Percentiles rank a stretch among this genome's conserved stretches.
phyloP scores from a whole-genome alignment of 2,113 vertebrate genomes.

The Ammodytes dubius region DNA sequence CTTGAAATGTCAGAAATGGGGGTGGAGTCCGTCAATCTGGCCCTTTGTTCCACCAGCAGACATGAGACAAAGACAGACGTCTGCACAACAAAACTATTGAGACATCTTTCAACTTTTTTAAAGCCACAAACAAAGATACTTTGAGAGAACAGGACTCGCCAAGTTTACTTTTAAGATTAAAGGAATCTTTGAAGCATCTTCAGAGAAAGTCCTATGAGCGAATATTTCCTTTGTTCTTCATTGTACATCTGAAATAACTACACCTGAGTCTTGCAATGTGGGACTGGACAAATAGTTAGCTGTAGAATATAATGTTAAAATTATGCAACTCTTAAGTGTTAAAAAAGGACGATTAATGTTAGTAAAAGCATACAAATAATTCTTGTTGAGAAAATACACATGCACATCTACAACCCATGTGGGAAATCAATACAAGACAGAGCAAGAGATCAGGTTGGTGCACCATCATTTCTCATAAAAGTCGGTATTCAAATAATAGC shows the following conservation, averaged over 20 bases:
- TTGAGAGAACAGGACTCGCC: background rate
- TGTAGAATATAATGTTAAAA: constrained; percentile 1
- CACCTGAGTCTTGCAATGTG: background rate
- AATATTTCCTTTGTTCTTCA: background rate
- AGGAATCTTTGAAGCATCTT: constrained; percentile 3
- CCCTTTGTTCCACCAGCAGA: constrained; percentile 34
- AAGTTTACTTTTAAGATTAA: constrained; percentile 10
- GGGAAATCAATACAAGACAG: background rate
- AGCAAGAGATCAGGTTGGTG: background rate
- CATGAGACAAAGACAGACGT: constrained; percentile 25
- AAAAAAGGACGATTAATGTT: background rate
- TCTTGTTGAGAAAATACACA: background rate
- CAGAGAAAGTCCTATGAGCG: background rate
- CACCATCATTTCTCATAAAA: background rate
- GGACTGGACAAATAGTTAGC: background rate
- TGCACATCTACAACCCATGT: background rate
- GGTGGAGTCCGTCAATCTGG: constrained; percentile 21
- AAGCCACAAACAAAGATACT: constrained; percentile 27
- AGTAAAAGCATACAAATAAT: background rate
- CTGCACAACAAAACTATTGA: background rate
- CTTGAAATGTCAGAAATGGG: constrained; percentile 8
- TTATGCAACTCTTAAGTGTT: background rate
- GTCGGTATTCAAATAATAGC: background rate
- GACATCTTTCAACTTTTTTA: background rate
- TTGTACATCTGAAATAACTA: background rate